Conservation (phyloP, 2,888 invertebrate genomes). For the Caenorhabditis macrosperma region DNA sequence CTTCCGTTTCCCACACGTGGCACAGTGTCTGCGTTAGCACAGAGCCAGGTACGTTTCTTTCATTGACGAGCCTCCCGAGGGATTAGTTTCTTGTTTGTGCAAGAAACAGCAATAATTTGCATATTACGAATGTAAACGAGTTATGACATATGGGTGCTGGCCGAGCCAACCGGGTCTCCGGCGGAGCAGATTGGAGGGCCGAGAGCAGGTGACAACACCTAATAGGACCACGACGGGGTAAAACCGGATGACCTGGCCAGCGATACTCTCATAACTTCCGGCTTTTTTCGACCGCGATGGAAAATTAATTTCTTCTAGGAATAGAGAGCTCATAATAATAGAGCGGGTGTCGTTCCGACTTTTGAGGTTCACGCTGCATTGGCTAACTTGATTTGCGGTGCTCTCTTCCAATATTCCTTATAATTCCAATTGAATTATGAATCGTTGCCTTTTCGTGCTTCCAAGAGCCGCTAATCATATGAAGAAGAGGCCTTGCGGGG, state of each 20-base stretch:
- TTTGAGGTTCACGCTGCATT: slow-evolving; percentile 47
- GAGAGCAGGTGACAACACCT: slow-evolving; percentile 53
- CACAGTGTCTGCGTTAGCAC: slow-evolving; percentile 75
- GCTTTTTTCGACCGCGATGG: slow-evolving; percentile 28
- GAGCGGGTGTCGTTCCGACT: slow-evolving; percentile 42
- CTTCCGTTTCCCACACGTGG: slow-evolving; percentile 72
- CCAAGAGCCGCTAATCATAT: slow-evolving; percentile 37
- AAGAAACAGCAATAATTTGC: slow-evolving; percentile 59
- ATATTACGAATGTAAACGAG: slow-evolving; percentile 54
- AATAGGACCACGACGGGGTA: slow-evolving; percentile 10
- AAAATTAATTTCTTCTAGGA: slow-evolving; percentile 16
- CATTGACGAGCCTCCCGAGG: slow-evolving; percentile 12
- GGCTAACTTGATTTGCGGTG: slow-evolving; percentile 47
- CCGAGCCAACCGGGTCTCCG: neutral
- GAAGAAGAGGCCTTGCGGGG: slow-evolving; percentile 12
- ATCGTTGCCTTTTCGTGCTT: slow-evolving; percentile 13
- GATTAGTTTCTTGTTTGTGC: slow-evolving; percentile 51
- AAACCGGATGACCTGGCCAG: neutral
- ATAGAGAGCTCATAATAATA: slow-evolving; percentile 23
- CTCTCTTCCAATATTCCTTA: slow-evolving; percentile 39
- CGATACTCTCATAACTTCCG: slow-evolving; percentile 55
- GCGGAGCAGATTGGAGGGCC: slow-evolving; percentile 5
- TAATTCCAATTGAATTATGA: slow-evolving; percentile 48
- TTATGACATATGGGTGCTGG: slow-evolving; percentile 50
- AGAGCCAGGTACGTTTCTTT: slow-evolving; percentile 70